Evolutionary conservation across 2,113 vertebrate genomes (phyloP).

Genomic region (Passer domesticus): DNA sequence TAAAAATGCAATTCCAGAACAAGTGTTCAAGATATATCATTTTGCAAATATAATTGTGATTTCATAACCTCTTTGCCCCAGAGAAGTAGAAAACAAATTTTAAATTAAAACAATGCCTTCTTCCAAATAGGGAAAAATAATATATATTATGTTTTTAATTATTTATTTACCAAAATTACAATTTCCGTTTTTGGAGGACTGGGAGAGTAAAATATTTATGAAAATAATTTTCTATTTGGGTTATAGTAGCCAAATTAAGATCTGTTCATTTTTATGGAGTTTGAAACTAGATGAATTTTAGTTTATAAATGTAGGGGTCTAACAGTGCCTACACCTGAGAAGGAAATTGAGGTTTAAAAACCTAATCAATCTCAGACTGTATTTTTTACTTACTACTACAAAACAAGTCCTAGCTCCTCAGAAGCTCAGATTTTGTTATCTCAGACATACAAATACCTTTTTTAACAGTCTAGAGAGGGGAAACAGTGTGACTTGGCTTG

Average conservation of each 20-base stretch:
- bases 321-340: not conserved
- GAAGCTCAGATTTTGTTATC: not conserved
- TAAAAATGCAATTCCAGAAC: not conserved
- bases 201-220: not conserved
- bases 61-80: not conserved
- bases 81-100: not conserved
- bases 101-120: not conserved
- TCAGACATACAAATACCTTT: fast-evolving
- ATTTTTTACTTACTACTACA: not conserved
- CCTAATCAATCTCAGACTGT: not conserved
- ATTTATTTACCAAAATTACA: not conserved
- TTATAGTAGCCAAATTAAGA: not conserved
- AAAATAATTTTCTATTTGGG: not conserved
- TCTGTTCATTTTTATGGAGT: not conserved
- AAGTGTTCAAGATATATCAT: not conserved
- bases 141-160: not conserved
- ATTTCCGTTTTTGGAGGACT: not conserved
- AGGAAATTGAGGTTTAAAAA: not conserved
- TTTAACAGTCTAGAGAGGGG: not conserved
- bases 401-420: not conserved
- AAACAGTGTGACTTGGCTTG: not conserved
- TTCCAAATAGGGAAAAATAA: not conserved
- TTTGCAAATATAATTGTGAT: not conserved
- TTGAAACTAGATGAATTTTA: not conserved
- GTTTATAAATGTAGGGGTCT: not conserved